A percentile compares a stretch with the other conserved stretches of the same genome.
Conservation (phyloP, 2,113 vertebrate genomes). For the Lates calcarifer region DNA sequence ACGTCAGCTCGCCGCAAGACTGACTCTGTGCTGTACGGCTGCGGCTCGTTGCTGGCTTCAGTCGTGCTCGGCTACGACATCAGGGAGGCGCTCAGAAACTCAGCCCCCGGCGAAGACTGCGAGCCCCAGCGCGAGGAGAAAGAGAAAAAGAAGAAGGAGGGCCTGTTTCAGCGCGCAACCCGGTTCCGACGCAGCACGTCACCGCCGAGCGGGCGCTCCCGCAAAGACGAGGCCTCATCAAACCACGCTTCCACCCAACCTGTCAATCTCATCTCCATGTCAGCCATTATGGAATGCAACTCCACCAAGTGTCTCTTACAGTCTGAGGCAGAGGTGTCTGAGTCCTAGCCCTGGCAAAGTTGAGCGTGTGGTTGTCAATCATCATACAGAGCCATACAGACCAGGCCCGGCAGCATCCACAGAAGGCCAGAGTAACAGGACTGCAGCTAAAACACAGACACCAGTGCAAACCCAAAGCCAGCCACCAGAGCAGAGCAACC, state of each 20-base stretch:
- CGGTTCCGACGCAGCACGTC: constrained; percentile 89
- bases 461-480: constrained; percentile 66
- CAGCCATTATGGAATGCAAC: constrained; percentile 87
- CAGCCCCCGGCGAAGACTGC: constrained; percentile 80
- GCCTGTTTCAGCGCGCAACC: constrained; percentile 88
- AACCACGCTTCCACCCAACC: constrained; percentile 57
- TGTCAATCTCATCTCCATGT: constrained; percentile 87
- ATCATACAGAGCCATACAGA: constrained; percentile 27
- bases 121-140: constrained; percentile 88
- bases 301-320: constrained; percentile 91
- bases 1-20: constrained; percentile 84
- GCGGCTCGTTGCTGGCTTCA: constrained; percentile 89
- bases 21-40: constrained; percentile 88
- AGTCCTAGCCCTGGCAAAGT: constrained; percentile 46
- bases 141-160: constrained; percentile 90
- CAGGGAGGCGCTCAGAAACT: constrained; percentile 83
- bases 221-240: constrained; percentile 80
- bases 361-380: constrained; percentile 13
- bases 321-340: constrained; percentile 73
- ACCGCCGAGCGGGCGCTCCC: constrained; percentile 77
- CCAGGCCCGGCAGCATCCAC: not conserved
- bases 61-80: constrained; percentile 92
- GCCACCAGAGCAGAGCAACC: constrained; percentile 57
- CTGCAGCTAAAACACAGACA: constrained; percentile 47
- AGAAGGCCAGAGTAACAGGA: constrained; percentile 31